Base-by-base conservation (phyloP, 2,797 vertebrate species). In the Schizopygopsis pylzovi region DNA sequence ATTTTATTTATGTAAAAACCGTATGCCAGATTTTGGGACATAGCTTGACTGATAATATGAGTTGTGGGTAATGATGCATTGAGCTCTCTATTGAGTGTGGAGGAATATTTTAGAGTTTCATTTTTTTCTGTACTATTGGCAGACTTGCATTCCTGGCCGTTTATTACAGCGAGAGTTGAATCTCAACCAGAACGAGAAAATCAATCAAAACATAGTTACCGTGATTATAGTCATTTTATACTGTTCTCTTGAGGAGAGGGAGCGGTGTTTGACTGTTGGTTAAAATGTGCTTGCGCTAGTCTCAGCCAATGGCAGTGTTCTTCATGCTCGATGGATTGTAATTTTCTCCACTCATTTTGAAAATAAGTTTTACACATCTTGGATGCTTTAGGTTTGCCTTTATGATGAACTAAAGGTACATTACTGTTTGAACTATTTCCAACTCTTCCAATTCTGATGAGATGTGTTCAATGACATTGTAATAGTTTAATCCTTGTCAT, bases 11-110 rank as follows among this genome's bases (percentile, higher is more conserved):
- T 85, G 52, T 71, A 33, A 49, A 79, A 79, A 70, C 25, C 3
- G 8, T 11, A 5, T 79, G 52, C 25, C 83, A 85, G 54, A 72
- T 72, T 79, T 79, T 20, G 39, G 18, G 76, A 85, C 76, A 20
- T 37, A 79, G 76, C 67, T 72, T 79, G 83, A 79, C 49, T 71
- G 83, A 79, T 81, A 68, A 84, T 84, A 77, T 84, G 63, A 85
- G 65, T 59, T 61, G 76, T 49, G 83, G 52, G 65, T 85, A 79
- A 79, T 47, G 76, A 79, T 20, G 67, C 76, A 61, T 85, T 72
- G 67, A 79, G 52, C 52, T 63, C 52, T 79, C n/a, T 79, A 85
- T 79, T 85, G 76, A 85, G 76, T 28, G 4, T 79, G 67, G 65
- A 79, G 83, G 12, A 52, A 85, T 79, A 59, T 85, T 71, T 70